Evolutionary conservation across 2,113 vertebrate species (phyloP), one percentile per base, ranked within the genome.

Genomic region (Hippocampus comes): DNA sequence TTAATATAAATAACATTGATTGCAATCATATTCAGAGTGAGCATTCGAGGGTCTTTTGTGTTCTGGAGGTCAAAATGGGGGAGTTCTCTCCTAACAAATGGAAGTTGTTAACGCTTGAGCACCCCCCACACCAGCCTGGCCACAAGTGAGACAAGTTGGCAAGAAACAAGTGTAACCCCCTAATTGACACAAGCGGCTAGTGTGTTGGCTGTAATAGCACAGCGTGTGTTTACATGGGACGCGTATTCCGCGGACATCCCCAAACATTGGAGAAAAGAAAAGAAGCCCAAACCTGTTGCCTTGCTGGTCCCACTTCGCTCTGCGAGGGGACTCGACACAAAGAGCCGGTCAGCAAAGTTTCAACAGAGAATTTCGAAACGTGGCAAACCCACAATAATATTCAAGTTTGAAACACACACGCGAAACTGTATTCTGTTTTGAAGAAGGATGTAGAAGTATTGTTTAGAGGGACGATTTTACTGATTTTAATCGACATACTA

Each of bases 11-110:
- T 51, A 18, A 51, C 18, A 18, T 49, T 49, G 15, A 1, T 18
- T 5, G 48, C 5, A 49, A 49, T 20, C 17, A 51, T 1, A 51
- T 17, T 18, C 5, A 51, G 17, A 18, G 15, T 5, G 42, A 76
- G 72, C 57, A 59, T 64, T 66, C 61, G 55, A 43, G 63, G 55
- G n/a, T 81, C 63, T 48, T 21, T 77, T 68, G 81, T 73, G 77
- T 78, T 79, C 81, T 68, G 84, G 84, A 87, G 87, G 87, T 88
- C 85, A 90, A 90, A 91, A 90, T 89, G 90, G 87, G 86, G 87
- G 89, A 89, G 68, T 84, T 79, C 86, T 85, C 84, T 89, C 86
- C 84, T 89, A 83, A 89, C 79, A 84, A 89, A 89, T 91, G 84
- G 88, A 89, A 90, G 86, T 86, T 84, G 67, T 70, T 80, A 71